A percentile compares a stretch with the other conserved stretches of the same genome.
Evolutionary conservation across 2,113 vertebrate genomes (phyloP).

Genomic region (Pipra filicauda): DNA sequence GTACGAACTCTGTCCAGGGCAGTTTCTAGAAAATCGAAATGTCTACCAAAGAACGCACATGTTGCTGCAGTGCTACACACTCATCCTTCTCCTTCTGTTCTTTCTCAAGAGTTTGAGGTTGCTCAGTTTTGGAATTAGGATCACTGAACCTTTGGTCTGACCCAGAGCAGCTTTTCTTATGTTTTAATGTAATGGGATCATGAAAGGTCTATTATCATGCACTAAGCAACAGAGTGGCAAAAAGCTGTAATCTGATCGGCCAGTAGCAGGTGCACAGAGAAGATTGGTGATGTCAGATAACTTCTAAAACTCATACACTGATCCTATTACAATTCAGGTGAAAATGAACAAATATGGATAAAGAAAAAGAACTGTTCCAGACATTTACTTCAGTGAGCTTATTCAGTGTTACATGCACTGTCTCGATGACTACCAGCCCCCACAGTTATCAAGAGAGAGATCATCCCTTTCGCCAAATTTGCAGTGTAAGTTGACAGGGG

Average conservation of each 20-base stretch:
- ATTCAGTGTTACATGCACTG: not conserved
- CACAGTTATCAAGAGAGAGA: not conserved
- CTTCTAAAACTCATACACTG: slow-evolving; percentile 17
- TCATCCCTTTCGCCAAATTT: not conserved
- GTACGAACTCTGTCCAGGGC: not conserved
- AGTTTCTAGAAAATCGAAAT: not conserved
- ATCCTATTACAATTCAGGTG: slow-evolving; percentile 49
- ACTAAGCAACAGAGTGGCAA: not conserved
- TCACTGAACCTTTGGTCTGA: not conserved
- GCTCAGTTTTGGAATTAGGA: not conserved
- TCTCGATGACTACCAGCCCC: not conserved
- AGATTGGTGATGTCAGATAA: slow-evolving; percentile 6
- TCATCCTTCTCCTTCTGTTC: not conserved
- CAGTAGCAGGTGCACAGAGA: slow-evolving; percentile 12
- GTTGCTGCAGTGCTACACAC: not conserved
- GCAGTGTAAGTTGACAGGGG: not conserved
- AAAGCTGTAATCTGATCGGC: not conserved
- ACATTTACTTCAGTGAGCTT: not conserved
- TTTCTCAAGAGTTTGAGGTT: not conserved
- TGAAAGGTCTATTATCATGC: slow-evolving; percentile 3
- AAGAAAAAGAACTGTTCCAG: not conserved
- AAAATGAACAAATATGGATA: slow-evolving; percentile 47
- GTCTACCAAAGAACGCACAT: not conserved
- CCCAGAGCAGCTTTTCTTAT: not conserved
- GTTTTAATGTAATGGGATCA: slow-evolving; percentile 8